phyloP scores from a whole-genome alignment of 2,888 invertebrate genomes.

The Perizoma flavofasciatum region DNA sequence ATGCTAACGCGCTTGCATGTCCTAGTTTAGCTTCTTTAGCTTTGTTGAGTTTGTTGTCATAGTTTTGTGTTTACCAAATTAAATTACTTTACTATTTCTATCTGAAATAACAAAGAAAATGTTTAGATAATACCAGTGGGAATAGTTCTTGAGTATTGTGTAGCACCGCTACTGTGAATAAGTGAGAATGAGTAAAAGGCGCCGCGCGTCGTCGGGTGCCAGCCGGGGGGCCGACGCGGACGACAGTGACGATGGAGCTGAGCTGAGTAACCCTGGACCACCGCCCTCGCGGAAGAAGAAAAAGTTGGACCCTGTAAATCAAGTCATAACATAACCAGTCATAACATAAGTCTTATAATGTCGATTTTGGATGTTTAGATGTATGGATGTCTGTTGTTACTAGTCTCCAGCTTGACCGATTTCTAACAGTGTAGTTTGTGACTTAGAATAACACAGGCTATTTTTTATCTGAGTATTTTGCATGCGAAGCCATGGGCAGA shows the following conservation, averaged over 20 bases:
- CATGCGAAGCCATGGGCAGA: too few species aligned
- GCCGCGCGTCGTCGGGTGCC: constrained; percentile 92
- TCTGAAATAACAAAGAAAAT: constrained; percentile 17
- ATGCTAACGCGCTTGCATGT: too few species aligned
- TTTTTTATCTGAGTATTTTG: too few species aligned
- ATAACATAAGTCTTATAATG: too few species aligned
- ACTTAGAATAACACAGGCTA: too few species aligned
- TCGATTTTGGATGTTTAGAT: too few species aligned
- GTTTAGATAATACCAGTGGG: neutral
- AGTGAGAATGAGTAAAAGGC: constrained; percentile 88
- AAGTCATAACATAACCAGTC: too few species aligned
- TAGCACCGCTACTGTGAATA: constrained; percentile 1
- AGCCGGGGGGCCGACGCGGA: constrained; percentile 88
- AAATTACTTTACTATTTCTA: neutral
- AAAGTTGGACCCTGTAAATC: constrained; percentile 89
- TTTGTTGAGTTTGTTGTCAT: too few species aligned
- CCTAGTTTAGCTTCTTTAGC: too few species aligned
- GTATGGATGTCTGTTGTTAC: neutral
- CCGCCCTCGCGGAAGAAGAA: constrained; percentile 86
- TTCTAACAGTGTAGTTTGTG: too few species aligned
- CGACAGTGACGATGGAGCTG: constrained; percentile 87
- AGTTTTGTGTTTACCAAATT: too few species aligned
- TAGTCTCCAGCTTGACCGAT: too few species aligned
- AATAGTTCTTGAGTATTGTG: neutral
- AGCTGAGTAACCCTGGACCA: constrained; percentile 74